Conservation (phyloP, 2,888 invertebrate genomes). For the Ferdinandea cuprea region DNA sequence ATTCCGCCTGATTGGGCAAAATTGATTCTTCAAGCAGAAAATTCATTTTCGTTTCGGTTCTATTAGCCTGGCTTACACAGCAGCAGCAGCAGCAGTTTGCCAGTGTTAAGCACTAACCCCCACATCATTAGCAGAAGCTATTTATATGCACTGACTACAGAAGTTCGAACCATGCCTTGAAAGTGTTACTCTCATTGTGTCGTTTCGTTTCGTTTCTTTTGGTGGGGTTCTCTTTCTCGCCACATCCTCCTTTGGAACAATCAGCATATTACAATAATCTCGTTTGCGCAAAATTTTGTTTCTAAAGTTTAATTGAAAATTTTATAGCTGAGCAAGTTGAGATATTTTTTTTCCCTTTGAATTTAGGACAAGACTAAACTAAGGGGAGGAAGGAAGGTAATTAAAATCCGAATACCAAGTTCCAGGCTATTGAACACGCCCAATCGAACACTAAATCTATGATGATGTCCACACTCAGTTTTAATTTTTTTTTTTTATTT, state of each 20-base stretch:
- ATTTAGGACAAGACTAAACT: neutral
- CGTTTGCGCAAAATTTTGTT: conserved; percentile 72
- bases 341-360: conserved; percentile 33
- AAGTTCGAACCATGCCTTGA: neutral
- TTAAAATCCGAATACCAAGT: conserved; percentile 56
- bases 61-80: conserved; percentile 40
- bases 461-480: conserved; percentile 40
- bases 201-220: neutral
- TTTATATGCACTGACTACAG: conserved; percentile 63
- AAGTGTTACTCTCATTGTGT: neutral
- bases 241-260: conserved; percentile 42
- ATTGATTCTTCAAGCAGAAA: conserved; percentile 70
- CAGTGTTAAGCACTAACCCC: neutral
- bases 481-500: neutral
- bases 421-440: conserved; percentile 43
- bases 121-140: conserved; percentile 55
- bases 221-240: too few relatives aligned
- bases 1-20: conserved; percentile 63
- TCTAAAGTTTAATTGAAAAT: conserved; percentile 74
- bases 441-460: conserved; percentile 30
- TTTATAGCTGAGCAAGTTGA: conserved; percentile 73
- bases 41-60: conserved; percentile 69
- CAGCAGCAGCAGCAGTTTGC: conserved; percentile 6
- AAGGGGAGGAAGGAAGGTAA: conserved; percentile 28
- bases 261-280: conserved; percentile 74